Percentiles rank a stretch among this genome's conserved stretches.
Conservation (phyloP, 2,113 vertebrate species). For the Laterallus jamaicensis region DNA sequence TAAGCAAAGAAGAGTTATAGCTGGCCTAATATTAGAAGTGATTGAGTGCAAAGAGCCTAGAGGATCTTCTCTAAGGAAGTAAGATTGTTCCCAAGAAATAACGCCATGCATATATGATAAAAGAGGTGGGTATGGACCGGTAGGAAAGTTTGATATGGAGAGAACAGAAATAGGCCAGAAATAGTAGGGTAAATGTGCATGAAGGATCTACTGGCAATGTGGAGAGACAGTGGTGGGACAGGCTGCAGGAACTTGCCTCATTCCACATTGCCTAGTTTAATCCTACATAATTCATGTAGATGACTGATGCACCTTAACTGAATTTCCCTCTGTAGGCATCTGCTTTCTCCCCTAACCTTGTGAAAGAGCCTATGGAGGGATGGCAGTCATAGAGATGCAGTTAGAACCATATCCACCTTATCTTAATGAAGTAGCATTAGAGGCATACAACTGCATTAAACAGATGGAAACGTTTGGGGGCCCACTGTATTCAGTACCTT, state of each 20-base stretch:
- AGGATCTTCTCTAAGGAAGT: neutral
- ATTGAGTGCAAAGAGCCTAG: neutral
- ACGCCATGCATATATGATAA: neutral
- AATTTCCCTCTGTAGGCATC: neutral
- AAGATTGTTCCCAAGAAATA: neutral
- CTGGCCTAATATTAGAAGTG: neutral
- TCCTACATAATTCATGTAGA: neutral
- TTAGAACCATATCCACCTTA: neutral
- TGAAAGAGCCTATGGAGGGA: neutral
- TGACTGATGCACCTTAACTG: neutral
- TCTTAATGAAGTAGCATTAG: neutral
- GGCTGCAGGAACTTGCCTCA: no score
- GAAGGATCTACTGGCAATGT: neutral
- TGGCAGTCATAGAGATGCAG: neutral
- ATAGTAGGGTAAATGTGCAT: neutral
- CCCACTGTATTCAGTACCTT: neutral
- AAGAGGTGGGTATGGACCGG: neutral
- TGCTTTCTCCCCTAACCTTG: neutral
- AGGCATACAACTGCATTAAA: neutral
- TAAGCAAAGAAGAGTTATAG: neutral
- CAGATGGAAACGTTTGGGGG: neutral
- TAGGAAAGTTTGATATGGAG: neutral
- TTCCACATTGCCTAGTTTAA: neutral
- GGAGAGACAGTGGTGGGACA: neutral
- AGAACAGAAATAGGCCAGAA: neutral